Percentiles rank a stretch among this genome's conserved stretches.
Evolutionary conservation across 2,113 vertebrate species (phyloP).

Genomic region (Carassius gibelio): DNA sequence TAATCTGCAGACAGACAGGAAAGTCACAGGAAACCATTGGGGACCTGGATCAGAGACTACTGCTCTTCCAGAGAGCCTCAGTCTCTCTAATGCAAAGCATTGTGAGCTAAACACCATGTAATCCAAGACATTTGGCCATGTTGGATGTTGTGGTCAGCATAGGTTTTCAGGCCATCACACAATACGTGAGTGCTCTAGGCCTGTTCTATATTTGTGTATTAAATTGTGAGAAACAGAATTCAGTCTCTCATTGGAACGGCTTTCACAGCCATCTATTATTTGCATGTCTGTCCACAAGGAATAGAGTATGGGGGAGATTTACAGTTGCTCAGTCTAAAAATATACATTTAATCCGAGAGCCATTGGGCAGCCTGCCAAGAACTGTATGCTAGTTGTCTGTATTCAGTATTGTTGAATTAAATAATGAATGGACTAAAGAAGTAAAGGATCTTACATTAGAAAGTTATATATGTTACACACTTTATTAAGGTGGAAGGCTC

Average conservation of each 20-base stretch:
- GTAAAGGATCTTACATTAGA: not conserved
- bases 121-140: not conserved
- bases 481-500: not conserved
- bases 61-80: conserved; percentile 11
- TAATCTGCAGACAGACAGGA: conserved; percentile 16
- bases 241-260: not conserved
- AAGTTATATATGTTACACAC: not conserved
- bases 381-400: not conserved
- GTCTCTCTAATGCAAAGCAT: not conserved
- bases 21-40: conserved; percentile 34
- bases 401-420: not conserved
- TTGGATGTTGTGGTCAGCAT: not conserved
- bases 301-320: conserved; percentile 21
- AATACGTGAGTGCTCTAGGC: not conserved
- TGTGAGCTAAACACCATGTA: not conserved
- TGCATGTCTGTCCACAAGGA: conserved; percentile 32
- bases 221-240: not conserved
- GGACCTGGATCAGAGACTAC: conserved; percentile 52
- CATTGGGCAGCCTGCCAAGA: not conserved
- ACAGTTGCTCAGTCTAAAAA: conserved; percentile 26
- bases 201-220: conserved; percentile 10
- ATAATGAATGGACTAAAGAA: not conserved
- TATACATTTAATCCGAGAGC: conserved; percentile 39
- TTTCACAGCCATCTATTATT: conserved; percentile 39
- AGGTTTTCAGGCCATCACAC: not conserved